Evolutionary conservation across 1,140 invertebrate species (phyloP).

Genomic region (Scaptodrosophila lebanonensis): DNA sequence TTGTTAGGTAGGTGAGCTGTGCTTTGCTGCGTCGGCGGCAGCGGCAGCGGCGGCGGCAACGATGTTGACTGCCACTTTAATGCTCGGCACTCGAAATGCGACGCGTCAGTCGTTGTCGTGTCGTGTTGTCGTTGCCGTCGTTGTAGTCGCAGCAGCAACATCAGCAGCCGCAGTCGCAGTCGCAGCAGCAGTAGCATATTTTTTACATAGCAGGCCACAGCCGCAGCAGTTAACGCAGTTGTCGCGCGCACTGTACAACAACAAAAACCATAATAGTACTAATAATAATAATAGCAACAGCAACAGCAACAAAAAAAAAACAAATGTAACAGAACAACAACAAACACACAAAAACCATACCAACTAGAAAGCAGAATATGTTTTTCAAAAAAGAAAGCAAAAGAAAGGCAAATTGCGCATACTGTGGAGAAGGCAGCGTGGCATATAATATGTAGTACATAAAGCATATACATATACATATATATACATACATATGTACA

Average conservation of each 20-base stretch:
- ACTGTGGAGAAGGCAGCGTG: too few species aligned
- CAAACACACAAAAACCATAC: too few species aligned
- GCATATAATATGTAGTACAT: too few species aligned
- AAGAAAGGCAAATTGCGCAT: too few species aligned
- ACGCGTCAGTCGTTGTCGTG: conserved; percentile 74
- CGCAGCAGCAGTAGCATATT: conserved; percentile 2
- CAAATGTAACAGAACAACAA: conserved; percentile 9
- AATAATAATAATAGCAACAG: conserved; percentile 23
- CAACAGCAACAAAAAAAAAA: conserved; percentile 22
- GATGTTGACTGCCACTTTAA: neutral
- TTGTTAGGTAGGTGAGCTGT: conserved; percentile 41
- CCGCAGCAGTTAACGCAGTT: conserved; percentile 25
- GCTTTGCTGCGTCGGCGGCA: conserved; percentile 21
- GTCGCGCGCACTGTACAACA: conserved; percentile 41
- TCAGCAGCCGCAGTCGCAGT: conserved; percentile 20
- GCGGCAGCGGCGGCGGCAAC: conserved; percentile 51
- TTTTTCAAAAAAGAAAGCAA: too few species aligned
- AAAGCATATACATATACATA: too few species aligned
- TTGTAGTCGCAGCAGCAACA: conserved; percentile 48
- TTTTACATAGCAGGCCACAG: conserved; percentile 12
- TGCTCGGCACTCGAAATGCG: too few species aligned
- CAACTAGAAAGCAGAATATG: too few species aligned
- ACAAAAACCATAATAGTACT: conserved; percentile 21
- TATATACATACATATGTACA: conserved; percentile 24
- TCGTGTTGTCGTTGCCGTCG: conserved; percentile 74